Evolutionary conservation across 2,797 vertebrate species (phyloP).

Genomic region (Orientallactaga sibirica): DNA sequence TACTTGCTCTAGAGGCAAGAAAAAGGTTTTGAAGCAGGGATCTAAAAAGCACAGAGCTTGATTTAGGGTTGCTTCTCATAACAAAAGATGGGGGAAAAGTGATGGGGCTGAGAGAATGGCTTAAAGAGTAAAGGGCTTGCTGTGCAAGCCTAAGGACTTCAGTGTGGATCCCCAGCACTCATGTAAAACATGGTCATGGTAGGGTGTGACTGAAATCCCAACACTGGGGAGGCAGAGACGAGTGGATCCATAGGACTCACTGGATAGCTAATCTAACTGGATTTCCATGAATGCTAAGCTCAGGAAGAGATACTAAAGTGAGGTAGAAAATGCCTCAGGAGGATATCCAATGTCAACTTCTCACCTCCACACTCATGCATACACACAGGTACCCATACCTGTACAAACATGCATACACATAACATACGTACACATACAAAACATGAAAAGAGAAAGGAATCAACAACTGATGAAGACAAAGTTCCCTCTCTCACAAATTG

Average conservation of each 20-base stretch:
- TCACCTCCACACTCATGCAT: background rate
- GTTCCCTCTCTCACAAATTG: background rate
- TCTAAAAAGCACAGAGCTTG: slow-evolving; percentile 29
- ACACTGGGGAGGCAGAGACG: too few species aligned
- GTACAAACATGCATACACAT: background rate
- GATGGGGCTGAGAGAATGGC: background rate
- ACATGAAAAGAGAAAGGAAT: background rate
- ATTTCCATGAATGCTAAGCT: background rate
- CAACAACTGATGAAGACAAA: too few species aligned
- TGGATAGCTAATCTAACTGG: too few species aligned
- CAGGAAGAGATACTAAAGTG: background rate
- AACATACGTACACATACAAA: background rate
- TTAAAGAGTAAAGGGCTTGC: background rate
- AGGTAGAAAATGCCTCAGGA: background rate
- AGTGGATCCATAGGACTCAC: too few species aligned
- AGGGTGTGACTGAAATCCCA: too few species aligned
- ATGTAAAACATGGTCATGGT: too few species aligned
- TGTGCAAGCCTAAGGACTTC: too few species aligned
- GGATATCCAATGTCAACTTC: background rate
- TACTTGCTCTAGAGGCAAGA: background rate
- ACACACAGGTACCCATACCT: background rate
- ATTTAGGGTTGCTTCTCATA: background rate
- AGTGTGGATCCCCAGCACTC: too few species aligned
- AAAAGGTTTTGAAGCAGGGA: background rate
- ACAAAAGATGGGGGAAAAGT: slow-evolving; percentile 6